Base-by-base conservation (phyloP, 92 coral and sea anemone species). In the Diadumene lineata region DNA sequence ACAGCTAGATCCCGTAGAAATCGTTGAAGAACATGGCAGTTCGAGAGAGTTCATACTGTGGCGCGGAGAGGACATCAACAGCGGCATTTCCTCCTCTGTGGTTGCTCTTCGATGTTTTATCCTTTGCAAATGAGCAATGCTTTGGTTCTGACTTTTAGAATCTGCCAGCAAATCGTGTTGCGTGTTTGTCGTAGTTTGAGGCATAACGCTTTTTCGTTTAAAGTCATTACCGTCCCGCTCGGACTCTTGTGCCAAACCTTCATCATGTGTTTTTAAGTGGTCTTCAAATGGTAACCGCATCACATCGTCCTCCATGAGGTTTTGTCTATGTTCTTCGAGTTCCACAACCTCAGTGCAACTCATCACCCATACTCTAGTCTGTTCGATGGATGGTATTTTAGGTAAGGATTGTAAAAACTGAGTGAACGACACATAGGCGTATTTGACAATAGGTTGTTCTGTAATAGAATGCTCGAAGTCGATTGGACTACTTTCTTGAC, bases 311-410 rank as follows among this genome's bases (percentile, higher is more conserved):
- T 38, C 48, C 7, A 4, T 13, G 7, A 38, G 13, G 48, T 38
- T 38, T 38, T 13, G 48, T 2, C 60, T 16, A 4, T 53, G 60
- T 16, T 22, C 25, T 3, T 23, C 60, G 2, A 56, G n/a, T n/a
- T n/a, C n/a, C n/a, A n/a, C 29, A 29, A 27, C 30, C 19, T 70
- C 75, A 70, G 30, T 21, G n/a, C 75, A 70, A 29, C 55, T 51
- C 10, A 50, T 0, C 19, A 70, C 28, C 75, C 75, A 70, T 25
- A 29, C 38, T 0, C 46, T 22, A 9, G 70, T 50, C 46, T 34
- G 62, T 25, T 63, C 58, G 17, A 1, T 44, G 19, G 71, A 17
- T 16, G 71, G 61, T 2, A 56, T 44, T 63, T 60, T 75, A 18
- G 51, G 69, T 46, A 62, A 48, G 3, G 69, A 63, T 27, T 31